These are phyloP conservation scores for Heterodera schachtii DNA, from an alignment of 1,140 invertebrate genomes.

Conservation along the genomic window DNA sequence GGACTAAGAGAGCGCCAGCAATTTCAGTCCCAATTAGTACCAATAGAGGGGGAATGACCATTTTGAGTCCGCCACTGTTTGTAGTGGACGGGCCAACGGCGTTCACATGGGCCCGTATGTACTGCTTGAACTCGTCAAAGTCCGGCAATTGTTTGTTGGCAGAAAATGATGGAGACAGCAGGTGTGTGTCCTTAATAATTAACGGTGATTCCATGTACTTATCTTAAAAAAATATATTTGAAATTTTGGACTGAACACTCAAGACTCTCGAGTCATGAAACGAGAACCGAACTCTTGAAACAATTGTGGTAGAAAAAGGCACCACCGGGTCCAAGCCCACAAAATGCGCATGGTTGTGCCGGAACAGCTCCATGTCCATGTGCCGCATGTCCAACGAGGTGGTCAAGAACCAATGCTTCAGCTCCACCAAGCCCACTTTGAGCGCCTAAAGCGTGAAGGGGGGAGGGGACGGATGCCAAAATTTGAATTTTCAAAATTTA, in stretches of 20 bases:
- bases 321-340: constrained; percentile 49
- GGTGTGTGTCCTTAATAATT: too few relatives aligned
- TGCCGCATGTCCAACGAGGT: constrained; percentile 62
- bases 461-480: too few relatives aligned
- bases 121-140: constrained; percentile 45
- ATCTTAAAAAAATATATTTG: too few relatives aligned
- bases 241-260: too few relatives aligned
- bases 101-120: constrained; percentile 44
- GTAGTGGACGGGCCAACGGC: constrained; percentile 5
- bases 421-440: constrained; percentile 64
- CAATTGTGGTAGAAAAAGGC: too few relatives aligned
- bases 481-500: too few relatives aligned
- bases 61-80: constrained; percentile 39
- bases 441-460: constrained; percentile 47
- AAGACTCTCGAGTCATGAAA: too few relatives aligned
- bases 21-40: neutral
- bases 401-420: constrained; percentile 64
- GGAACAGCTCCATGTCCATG: constrained; percentile 63
- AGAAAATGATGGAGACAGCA: too few relatives aligned
- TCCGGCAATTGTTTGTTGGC: constrained; percentile 34
- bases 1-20: constrained; percentile 41
- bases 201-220: too few relatives aligned
- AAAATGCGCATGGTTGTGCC: constrained; percentile 65
- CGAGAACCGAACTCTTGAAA: too few relatives aligned
- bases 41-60: constrained; percentile 33